These are phyloP conservation scores for Sturnira hondurensis DNA, from an alignment of 2,113 vertebrate genomes.

Conservation along the genomic window DNA sequence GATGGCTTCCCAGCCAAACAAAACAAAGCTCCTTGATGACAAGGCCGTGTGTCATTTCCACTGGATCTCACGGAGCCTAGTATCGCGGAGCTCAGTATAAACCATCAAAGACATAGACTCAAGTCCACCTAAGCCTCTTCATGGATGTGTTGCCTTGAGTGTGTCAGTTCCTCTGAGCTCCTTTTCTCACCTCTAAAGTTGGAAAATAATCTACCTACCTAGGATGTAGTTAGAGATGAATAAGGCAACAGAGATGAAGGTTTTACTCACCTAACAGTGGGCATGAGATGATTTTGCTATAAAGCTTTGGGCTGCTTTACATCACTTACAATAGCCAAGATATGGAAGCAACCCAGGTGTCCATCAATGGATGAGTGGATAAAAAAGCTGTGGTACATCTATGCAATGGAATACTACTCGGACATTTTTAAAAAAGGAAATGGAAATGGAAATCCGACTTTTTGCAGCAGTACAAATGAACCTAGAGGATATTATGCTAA, in stretches of 20 bases:
- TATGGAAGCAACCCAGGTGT: neutral
- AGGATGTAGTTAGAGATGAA: neutral
- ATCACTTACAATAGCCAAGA: neutral
- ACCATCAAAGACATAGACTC: neutral
- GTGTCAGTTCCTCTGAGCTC: neutral
- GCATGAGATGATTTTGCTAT: rapidly evolving
- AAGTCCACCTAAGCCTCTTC: neutral
- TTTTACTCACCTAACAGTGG: neutral
- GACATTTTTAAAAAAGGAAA: no score
- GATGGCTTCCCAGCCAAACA: neutral
- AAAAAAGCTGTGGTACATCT: neutral
- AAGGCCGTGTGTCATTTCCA: neutral
- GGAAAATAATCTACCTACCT: neutral
- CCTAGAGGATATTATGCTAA: neutral
- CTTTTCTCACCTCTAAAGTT: neutral
- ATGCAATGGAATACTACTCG: no score
- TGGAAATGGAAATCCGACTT: neutral
- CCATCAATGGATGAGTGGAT: neutral
- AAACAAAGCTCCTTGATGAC: neutral
- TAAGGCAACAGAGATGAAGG: neutral
- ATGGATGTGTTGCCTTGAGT: neutral
- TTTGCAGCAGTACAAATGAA: neutral
- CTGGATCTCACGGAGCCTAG: neutral
- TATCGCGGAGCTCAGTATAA: neutral
- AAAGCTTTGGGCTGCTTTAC: neutral